Evolutionary conservation across 2,888 invertebrate species (phyloP).

Genomic region (Tenthredo livida): DNA sequence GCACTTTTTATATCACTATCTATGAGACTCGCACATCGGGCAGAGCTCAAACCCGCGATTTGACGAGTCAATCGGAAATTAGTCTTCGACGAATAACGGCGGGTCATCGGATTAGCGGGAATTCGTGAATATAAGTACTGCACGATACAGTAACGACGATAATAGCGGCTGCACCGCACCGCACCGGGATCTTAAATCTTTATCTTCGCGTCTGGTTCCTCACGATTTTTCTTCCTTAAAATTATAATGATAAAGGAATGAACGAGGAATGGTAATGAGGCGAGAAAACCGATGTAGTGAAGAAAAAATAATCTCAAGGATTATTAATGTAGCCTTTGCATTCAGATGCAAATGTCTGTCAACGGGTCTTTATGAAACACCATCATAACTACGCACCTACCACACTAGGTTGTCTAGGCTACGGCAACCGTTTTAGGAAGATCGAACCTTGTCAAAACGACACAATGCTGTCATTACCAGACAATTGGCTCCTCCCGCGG

Average conservation of each 20-base stretch:
- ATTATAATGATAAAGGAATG: background rate
- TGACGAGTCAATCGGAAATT: constrained; percentile 32
- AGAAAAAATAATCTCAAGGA: constrained; percentile 72
- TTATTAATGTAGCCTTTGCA: constrained; percentile 68
- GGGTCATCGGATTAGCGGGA: background rate
- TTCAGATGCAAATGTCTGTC: constrained; percentile 76
- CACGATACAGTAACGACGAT: background rate
- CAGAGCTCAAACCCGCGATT: background rate
- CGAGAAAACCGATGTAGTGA: constrained; percentile 52
- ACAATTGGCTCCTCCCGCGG: constrained; percentile 23
- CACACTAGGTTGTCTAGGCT: constrained; percentile 37
- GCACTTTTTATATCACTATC: constrained; percentile 20
- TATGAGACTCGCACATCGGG: no score
- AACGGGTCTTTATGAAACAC: constrained; percentile 67
- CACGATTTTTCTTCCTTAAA: background rate
- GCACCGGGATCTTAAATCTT: background rate
- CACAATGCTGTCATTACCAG: constrained; percentile 49
- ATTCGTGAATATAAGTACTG: background rate
- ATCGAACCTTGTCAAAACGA: constrained; percentile 44
- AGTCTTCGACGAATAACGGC: background rate
- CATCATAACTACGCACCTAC: constrained; percentile 35
- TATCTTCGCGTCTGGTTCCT: background rate
- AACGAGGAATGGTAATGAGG: constrained; percentile 42
- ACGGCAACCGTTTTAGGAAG: constrained; percentile 11
- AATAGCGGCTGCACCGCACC: background rate